A percentile compares a stretch with the other conserved stretches of the same genome.
Evolutionary conservation across 2,888 invertebrate genomes (phyloP).

Genomic region (Autographa pulchrina): DNA sequence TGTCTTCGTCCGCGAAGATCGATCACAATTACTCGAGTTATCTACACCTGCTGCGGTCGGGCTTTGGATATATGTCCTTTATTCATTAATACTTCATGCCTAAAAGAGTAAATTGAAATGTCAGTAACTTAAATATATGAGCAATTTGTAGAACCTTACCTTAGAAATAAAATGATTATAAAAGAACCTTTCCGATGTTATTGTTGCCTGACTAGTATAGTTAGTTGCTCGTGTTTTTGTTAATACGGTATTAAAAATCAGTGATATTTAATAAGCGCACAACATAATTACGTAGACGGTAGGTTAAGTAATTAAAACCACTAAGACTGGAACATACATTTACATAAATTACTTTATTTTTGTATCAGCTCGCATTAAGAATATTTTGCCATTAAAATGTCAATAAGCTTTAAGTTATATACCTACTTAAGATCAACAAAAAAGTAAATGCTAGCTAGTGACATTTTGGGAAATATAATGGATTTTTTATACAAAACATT

Average conservation of each 20-base stretch:
- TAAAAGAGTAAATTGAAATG: background rate
- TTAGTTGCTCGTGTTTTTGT: background rate
- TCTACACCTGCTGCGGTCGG: background rate
- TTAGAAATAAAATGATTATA: background rate
- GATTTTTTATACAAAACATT: background rate
- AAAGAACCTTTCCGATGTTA: background rate
- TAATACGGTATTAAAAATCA: background rate
- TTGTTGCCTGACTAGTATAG: background rate
- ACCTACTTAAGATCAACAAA: background rate
- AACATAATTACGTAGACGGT: background rate
- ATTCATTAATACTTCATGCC: conserved; percentile 2
- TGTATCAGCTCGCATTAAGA: conserved; percentile 31
- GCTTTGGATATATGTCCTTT: background rate
- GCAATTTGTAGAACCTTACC: background rate
- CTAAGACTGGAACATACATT: conserved; percentile 31
- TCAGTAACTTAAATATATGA: background rate
- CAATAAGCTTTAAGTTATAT: conserved; percentile 26
- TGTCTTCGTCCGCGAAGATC: background rate
- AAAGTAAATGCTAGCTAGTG: conserved; percentile 26
- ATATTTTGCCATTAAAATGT: conserved; percentile 33
- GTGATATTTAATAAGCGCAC: background rate
- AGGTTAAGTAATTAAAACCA: conserved; percentile 6
- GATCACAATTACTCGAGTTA: conserved; percentile 2
- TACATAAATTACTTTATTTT: conserved; percentile 33
- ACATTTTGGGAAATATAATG: conserved; percentile 3